Conservation (phyloP, 1,140 invertebrate species). For the Bursaphelenchus mucronatus region DNA sequence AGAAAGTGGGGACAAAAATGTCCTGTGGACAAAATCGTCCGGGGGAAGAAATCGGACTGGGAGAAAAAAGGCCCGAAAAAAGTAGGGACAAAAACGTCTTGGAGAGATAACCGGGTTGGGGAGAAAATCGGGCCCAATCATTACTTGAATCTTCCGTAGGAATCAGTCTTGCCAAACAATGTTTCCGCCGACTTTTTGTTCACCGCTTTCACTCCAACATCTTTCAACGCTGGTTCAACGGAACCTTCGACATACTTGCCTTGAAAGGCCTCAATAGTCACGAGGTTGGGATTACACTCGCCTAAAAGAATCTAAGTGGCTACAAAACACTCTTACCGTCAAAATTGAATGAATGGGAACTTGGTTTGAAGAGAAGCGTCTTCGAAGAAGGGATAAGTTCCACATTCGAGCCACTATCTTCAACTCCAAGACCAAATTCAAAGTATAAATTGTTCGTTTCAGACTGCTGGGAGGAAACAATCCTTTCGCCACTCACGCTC, state of each 20-base stretch:
- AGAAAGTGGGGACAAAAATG: too few relatives aligned
- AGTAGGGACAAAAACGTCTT: too few relatives aligned
- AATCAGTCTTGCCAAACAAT: slow-evolving; percentile 61
- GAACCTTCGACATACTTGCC: slow-evolving; percentile 67
- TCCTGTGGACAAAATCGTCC: too few relatives aligned
- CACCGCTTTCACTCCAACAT: slow-evolving; percentile 68
- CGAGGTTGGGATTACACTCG: slow-evolving; percentile 71
- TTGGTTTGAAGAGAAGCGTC: slow-evolving; percentile 72
- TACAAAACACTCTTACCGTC: slow-evolving; percentile 49
- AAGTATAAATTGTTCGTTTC: too few relatives aligned
- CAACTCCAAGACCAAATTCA: too few relatives aligned
- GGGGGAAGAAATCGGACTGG: too few relatives aligned
- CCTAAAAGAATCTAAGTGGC: slow-evolving; percentile 60
- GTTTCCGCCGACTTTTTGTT: slow-evolving; percentile 57
- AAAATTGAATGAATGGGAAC: slow-evolving; percentile 67
- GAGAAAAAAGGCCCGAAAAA: too few relatives aligned
- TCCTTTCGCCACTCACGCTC: too few relatives aligned
- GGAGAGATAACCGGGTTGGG: too few relatives aligned
- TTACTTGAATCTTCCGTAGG: slow-evolving; percentile 69
- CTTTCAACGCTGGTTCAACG: slow-evolving; percentile 68
- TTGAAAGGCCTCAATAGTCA: slow-evolving; percentile 64
- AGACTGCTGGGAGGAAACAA: too few relatives aligned
- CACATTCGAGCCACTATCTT: too few relatives aligned
- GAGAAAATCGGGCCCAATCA: too few relatives aligned
- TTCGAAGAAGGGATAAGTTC: slow-evolving; percentile 12